Evolutionary conservation across 2,888 invertebrate genomes (phyloP), one percentile per base, ranked within the genome.

Genomic region (Drosophila prostipennis): DNA sequence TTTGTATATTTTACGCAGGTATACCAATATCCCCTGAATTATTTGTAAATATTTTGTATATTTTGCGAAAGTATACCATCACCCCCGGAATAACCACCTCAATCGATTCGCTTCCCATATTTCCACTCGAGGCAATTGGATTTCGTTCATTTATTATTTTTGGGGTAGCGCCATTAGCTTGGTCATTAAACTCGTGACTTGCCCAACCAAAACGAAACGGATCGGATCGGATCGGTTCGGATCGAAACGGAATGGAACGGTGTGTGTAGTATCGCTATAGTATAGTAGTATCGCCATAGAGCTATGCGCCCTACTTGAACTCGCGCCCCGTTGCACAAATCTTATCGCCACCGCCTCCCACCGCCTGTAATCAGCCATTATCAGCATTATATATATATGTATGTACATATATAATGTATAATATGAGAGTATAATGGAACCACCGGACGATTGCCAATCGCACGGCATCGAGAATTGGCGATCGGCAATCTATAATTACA

Each of bases 321-420:
- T 74, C 85, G 67, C 74, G 65, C 37, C 70, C 55, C 77, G 79
- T 84, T 87, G 82, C 87, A 84, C 81, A 82, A 87, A 81, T 87
- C 82, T 82, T 82, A 82, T 82, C 82, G 76, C 69, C 61, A 63
- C 55, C 61, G 53, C 57, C 72, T 68, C 60, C 58, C 83, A 72
- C 80, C 72, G 51, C 65, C 57, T 57, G 51, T 67, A 54, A 85
- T 87, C 86, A 61, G 83, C 67, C 83, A 80, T 79, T 86, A 86
- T 83, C 87, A 80, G 57, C 13, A n/a, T 23, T 32, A 52, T 14
- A 34, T 26, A 34, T 26, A 57, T 14, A 34, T 19, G 48, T 13
- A 46, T n/a, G 16, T 55, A 32, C 23, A 42, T 42, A 32, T 32
- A 42, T 42, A 13, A 26, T 23, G 51, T 16, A 40, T 7, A 43